Conservation (phyloP, 2,113 vertebrate genomes). For the Myrmecophaga tridactyla region DNA sequence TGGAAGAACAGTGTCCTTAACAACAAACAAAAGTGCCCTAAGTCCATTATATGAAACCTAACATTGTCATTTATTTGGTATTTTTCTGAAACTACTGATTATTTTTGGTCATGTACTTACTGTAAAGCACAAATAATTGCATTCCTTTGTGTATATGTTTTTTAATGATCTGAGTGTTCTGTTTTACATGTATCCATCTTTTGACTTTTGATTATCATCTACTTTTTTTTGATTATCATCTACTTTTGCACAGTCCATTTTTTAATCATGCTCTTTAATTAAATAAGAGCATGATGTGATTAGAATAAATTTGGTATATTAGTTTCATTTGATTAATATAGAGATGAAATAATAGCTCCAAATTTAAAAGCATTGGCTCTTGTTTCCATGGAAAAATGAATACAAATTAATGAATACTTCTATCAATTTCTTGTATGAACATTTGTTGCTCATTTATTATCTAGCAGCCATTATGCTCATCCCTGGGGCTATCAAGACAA, state of each 20-base stretch:
- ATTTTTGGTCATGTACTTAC: conserved; percentile 70
- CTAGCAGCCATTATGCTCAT: neutral
- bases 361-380: conserved; percentile 11
- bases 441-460: neutral
- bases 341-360: conserved; percentile 25
- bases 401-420: neutral
- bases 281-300: conserved; percentile 29
- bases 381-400: neutral
- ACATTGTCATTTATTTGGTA: conserved; percentile 71
- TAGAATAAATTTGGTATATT: conserved; percentile 47
- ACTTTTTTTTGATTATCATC: conserved; percentile 28
- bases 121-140: conserved; percentile 77
- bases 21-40: conserved; percentile 37
- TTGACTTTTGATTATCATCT: neutral
- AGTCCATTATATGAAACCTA: conserved; percentile 75
- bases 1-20: neutral
- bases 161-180: conserved; percentile 38
- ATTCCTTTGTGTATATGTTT: conserved; percentile 69
- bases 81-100: conserved; percentile 68
- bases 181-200: neutral
- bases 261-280: conserved; percentile 34
- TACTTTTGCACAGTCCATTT: conserved; percentile 31
- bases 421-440: neutral
- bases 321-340: neutral
- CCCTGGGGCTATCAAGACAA: neutral